Evolutionary conservation across 2,888 invertebrate species (phyloP), one percentile per base, ranked within the genome.

Genomic region (Pseudeuparius sepicola): DNA sequence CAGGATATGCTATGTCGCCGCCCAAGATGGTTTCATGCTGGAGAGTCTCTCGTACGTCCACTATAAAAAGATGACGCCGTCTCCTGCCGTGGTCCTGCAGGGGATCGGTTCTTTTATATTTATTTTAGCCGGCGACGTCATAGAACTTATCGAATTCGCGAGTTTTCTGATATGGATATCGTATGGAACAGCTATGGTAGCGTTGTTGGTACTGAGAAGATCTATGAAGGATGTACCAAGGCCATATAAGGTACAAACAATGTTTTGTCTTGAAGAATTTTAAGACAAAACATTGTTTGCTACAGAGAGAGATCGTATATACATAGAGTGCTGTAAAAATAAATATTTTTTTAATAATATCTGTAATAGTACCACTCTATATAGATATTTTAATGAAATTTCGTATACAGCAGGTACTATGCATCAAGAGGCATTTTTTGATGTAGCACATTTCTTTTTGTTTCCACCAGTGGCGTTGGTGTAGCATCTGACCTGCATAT

Each of bases 151-250:
- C 45, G 82, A 86, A 50, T 85, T 88, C 56, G 84, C 85, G 25
- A 86, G 85, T 57, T 88, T 88, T 66, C 73, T 87, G 42, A 78
- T 85, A 13, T 89, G 88, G 88, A 73, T 86, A 40, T 86, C 86
- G 63, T 89, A 88, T 57, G 88, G 86, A 0, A 60, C 77, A 1
- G 84, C 86, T 0, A 84, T 88, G 79, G 68, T 82, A 1, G 77
- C 86, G 0, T 63, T 89, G 11, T 58, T 89, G 18, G 71, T 85
- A 1, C 63, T 89, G 51, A 61, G 88, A 28, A 74, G 60, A 49
- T 85, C 81, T 0, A 77, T 75, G 53, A 71, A 76, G 3, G 60
- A 78, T 39, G 71, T 68, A 14, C 69, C 67, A 1, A 66, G 88
- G 37, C 85, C 86, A 0, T 87, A 85, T 51, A 72, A 73, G 56